phyloP scores from a whole-genome alignment of 1,140 invertebrate species.

The Drosophila miranda region DNA sequence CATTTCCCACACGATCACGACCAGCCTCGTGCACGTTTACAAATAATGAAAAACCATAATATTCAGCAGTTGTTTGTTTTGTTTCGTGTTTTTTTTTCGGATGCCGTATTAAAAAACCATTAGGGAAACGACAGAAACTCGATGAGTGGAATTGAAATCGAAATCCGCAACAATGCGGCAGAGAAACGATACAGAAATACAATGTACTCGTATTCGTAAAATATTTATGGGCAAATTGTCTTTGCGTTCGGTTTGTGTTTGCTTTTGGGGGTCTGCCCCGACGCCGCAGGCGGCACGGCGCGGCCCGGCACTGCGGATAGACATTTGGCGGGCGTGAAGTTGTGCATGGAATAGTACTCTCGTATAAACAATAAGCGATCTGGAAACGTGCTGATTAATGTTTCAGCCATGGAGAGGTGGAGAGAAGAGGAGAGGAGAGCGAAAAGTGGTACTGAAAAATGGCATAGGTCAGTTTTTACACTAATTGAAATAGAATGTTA shows the following conservation, averaged over 20 bases:
- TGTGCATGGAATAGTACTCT: constrained; percentile 28
- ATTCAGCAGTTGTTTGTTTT: constrained; percentile 1
- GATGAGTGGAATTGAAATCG: constrained; percentile 34
- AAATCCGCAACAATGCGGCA: constrained; percentile 51
- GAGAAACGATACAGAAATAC: constrained; percentile 8
- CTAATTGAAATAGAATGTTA: constrained; percentile 78
- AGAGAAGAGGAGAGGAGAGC: background rate
- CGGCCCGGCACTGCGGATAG: constrained; percentile 15
- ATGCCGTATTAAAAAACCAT: constrained; percentile 43
- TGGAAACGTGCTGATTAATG: constrained; percentile 76
- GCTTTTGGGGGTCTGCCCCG: constrained; percentile 4
- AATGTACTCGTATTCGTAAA: background rate
- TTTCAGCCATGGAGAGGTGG: constrained; percentile 12
- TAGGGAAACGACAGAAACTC: constrained; percentile 18
- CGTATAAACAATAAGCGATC: constrained; percentile 42
- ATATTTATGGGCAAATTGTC: constrained; percentile 53
- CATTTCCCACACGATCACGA: constrained; percentile 35
- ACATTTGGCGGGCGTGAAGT: constrained; percentile 30
- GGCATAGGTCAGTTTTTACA: constrained; percentile 73
- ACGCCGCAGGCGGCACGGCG: constrained; percentile 8
- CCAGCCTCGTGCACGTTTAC: constrained; percentile 10
- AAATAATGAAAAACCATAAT: constrained; percentile 15
- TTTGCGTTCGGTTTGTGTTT: constrained; percentile 34
- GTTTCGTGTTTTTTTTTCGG: constrained; percentile 14
- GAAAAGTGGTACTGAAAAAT: constrained; percentile 46